phyloP scores from a whole-genome alignment of 1,140 invertebrate species.

The Chlorops oryzae region DNA sequence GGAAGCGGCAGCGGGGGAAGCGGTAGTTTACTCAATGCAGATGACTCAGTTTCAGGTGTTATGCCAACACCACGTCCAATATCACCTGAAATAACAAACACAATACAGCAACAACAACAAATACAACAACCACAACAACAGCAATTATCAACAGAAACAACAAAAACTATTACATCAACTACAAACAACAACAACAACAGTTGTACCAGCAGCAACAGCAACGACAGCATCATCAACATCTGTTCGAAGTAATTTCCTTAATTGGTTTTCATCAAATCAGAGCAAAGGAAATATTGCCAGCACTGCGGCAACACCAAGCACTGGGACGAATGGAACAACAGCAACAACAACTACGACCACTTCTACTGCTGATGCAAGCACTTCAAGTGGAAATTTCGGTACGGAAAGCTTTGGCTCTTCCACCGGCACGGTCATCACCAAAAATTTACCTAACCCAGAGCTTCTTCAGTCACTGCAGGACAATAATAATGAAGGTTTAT shows the following conservation, averaged over 20 bases:
- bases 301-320: slow-evolving; percentile 10
- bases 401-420: slow-evolving; percentile 29
- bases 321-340: too few species aligned
- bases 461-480: slow-evolving; percentile 31
- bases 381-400: slow-evolving; percentile 34
- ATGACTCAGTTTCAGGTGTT: slow-evolving; percentile 29
- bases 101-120: slow-evolving; percentile 4
- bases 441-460: slow-evolving; percentile 45
- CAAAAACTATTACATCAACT: slow-evolving; percentile 17
- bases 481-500: slow-evolving; percentile 45
- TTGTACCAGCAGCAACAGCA: slow-evolving; percentile 18
- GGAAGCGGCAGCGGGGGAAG: slow-evolving; percentile 36
- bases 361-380: not conserved
- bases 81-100: slow-evolving; percentile 33
- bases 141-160: slow-evolving; percentile 19
- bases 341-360: slow-evolving; percentile 11
- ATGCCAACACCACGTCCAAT: slow-evolving; percentile 31
- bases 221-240: slow-evolving; percentile 5
- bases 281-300: slow-evolving; percentile 8
- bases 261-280: slow-evolving; percentile 21
- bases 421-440: slow-evolving; percentile 26
- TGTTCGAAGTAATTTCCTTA: slow-evolving; percentile 20
- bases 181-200: slow-evolving; percentile 21
- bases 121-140: slow-evolving; percentile 11
- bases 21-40: slow-evolving; percentile 34